Evolutionary conservation across 2,113 vertebrate genomes (phyloP).

Genomic region (Chrysemys picta): DNA sequence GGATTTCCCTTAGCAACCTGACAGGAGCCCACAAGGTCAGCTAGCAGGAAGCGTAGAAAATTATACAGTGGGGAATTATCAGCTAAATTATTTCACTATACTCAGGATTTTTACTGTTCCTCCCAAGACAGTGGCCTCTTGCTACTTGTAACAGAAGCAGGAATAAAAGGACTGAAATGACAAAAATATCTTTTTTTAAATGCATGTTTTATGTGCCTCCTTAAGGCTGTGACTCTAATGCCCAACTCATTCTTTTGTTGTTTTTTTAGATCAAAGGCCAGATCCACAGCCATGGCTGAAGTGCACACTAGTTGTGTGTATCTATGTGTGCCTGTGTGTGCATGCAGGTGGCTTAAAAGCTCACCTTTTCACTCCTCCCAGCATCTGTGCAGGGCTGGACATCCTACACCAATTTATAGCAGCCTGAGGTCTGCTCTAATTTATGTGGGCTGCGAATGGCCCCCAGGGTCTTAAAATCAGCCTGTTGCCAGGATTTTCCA

Average conservation of each 20-base stretch:
- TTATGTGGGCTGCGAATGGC: neutral
- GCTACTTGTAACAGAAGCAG: constrained; percentile 78
- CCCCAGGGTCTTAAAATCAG: neutral
- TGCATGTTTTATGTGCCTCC: constrained; percentile 52
- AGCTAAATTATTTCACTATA: constrained; percentile 88
- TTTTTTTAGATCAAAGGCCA: constrained; percentile 56
- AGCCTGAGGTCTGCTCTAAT: neutral
- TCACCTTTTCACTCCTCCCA: constrained; percentile 44
- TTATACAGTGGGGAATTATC: constrained; percentile 87
- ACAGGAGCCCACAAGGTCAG: constrained; percentile 88
- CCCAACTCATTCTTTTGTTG: constrained; percentile 55
- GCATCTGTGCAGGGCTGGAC: neutral
- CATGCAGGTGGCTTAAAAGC: constrained; percentile 46
- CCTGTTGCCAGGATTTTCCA: neutral
- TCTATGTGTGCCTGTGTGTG: neutral
- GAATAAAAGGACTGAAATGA: constrained; percentile 82
- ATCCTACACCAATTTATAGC: neutral
- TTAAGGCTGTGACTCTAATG: constrained; percentile 45
- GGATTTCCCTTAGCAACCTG: constrained; percentile 87
- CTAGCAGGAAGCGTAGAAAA: constrained; percentile 86
- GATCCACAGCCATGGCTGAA: neutral
- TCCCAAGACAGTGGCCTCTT: constrained; percentile 83
- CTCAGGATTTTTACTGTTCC: constrained; percentile 85
- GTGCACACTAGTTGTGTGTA: neutral
- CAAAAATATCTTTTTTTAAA: constrained; percentile 59